A percentile compares a stretch with the other conserved stretches of the same genome.
Conservation (phyloP, 2,888 invertebrate genomes). For the Anoncus sp. region DNA sequence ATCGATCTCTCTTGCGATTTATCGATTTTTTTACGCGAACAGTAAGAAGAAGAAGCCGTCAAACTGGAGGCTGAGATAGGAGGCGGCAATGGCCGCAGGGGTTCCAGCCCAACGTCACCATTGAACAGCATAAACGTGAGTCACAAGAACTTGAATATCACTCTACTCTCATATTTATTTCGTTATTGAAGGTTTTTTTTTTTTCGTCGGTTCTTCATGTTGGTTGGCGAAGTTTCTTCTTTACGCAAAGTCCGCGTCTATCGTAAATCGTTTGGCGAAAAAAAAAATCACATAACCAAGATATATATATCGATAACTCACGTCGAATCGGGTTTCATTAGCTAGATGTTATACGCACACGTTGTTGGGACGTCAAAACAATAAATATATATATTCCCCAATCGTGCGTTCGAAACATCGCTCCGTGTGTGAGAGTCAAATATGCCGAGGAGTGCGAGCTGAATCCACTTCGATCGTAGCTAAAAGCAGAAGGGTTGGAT, state of each 20-base stretch:
- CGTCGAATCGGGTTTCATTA: conserved; percentile 35
- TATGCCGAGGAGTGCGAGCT: neutral
- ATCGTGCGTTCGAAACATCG: conserved; percentile 21
- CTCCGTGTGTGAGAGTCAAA: conserved; percentile 2
- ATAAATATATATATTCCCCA: conserved; percentile 14
- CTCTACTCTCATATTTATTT: neutral
- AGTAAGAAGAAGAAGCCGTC: conserved; percentile 67
- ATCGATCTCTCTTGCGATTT: conserved; percentile 11
- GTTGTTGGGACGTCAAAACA: conserved; percentile 22
- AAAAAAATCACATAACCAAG: neutral
- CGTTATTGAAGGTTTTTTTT: neutral
- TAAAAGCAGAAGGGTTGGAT: conserved; percentile 37
- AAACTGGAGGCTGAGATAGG: conserved; percentile 82
- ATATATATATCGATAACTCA: conserved; percentile 28
- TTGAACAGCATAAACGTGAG: conserved; percentile 81
- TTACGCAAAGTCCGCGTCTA: neutral
- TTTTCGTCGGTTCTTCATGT: neutral
- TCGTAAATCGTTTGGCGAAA: conserved; percentile 2
- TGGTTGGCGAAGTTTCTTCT: neutral
- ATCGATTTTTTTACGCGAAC: neutral
- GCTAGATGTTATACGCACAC: conserved; percentile 13
- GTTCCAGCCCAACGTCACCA: conserved; percentile 78
- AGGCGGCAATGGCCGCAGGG: conserved; percentile 81
- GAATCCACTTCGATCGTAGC: conserved; percentile 4
- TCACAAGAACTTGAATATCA: conserved; percentile 42